phyloP scores from a whole-genome alignment of 2,797 vertebrate genomes.

The Siniperca undulata region DNA sequence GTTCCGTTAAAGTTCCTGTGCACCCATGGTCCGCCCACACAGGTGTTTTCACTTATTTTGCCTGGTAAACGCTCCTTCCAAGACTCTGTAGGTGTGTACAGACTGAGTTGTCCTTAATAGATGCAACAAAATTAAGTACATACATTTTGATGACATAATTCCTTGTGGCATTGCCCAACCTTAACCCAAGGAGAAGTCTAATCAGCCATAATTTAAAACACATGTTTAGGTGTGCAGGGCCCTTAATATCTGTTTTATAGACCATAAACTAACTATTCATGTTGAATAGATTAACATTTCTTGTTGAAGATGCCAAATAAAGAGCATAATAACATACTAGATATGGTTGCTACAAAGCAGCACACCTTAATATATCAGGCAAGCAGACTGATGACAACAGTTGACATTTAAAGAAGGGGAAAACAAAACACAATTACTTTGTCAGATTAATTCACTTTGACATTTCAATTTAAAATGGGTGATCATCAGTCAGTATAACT shows the following conservation, averaged over 20 bases:
- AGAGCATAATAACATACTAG: too few species aligned
- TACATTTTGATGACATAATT: neutral
- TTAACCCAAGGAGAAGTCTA: neutral
- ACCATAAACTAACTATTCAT: neutral
- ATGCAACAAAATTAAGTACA: too few species aligned
- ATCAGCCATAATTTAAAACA: neutral
- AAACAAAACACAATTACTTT: neutral
- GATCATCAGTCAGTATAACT: neutral
- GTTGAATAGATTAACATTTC: neutral
- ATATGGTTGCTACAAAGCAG: neutral
- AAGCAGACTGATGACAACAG: neutral
- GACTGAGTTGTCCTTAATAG: neutral
- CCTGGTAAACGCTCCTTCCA: neutral
- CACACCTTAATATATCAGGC: neutral
- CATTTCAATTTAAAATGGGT: neutral
- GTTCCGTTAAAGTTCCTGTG: neutral
- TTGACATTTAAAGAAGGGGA: neutral
- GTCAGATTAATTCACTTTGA: neutral
- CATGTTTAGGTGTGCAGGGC: neutral
- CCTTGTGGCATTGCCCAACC: neutral
- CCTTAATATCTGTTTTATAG: neutral
- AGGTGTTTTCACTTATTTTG: constrained; percentile 4
- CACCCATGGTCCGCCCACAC: neutral
- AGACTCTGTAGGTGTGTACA: neutral
- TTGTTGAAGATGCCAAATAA: constrained; percentile 1